Conservation (phyloP, 2,888 invertebrate species). For the Sepiola atlantica region DNA sequence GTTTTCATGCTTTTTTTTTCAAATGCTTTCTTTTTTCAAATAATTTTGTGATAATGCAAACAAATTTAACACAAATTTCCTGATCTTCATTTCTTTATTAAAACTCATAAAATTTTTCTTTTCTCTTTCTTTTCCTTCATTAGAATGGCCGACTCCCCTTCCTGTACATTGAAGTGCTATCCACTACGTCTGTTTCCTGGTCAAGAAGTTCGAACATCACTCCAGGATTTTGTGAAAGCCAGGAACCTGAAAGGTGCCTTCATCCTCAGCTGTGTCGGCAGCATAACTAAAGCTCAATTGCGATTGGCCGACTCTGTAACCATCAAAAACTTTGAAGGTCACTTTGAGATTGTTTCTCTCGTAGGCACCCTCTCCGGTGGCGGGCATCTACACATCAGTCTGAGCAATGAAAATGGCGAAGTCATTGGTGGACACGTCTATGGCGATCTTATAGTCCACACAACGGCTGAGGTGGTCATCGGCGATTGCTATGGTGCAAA, state of each 20-base stretch:
- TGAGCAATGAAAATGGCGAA: conserved; percentile 71
- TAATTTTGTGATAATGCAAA: no score
- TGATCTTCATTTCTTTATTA: no score
- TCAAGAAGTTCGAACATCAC: conserved; percentile 64
- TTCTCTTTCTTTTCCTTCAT: not conserved
- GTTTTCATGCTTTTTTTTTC: no score
- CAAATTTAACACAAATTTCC: no score
- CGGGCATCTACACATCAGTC: conserved; percentile 73
- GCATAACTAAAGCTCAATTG: conserved; percentile 72
- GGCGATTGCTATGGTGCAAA: conserved; percentile 63
- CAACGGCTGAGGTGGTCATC: conserved; percentile 75
- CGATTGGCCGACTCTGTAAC: conserved; percentile 68
- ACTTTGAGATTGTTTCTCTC: conserved; percentile 74
- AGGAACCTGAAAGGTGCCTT: conserved; percentile 71
- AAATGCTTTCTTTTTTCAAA: no score
- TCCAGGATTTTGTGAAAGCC: conserved; percentile 61
- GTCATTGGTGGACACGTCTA: conserved; percentile 75
- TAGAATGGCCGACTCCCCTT: not conserved
- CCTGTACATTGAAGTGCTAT: conserved; percentile 57
- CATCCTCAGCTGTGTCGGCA: conserved; percentile 75
- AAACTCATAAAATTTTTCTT: not conserved
- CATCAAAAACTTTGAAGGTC: conserved; percentile 63
- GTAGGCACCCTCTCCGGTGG: conserved; percentile 74
- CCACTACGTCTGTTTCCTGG: conserved; percentile 68
- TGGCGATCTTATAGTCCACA: conserved; percentile 72